phyloP scores from a whole-genome alignment of 2,888 invertebrate genomes.

The Ashinkailepas kermadecensis region DNA sequence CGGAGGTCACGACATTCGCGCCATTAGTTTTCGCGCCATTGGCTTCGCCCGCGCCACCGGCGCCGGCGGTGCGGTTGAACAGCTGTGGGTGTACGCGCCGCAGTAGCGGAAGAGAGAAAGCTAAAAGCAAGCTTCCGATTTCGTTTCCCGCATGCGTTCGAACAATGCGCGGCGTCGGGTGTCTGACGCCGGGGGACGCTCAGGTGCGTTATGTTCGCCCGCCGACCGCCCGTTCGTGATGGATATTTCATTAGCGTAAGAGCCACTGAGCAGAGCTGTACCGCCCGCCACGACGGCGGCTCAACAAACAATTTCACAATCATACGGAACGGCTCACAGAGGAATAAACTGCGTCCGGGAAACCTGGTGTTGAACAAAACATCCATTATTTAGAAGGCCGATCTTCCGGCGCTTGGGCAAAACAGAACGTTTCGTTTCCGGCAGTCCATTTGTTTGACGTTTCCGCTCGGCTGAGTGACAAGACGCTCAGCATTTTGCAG shows the following conservation, averaged over 20 bases:
- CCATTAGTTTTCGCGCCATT: too few relatives aligned
- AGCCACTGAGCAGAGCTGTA: neutral
- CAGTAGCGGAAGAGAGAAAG: too few relatives aligned
- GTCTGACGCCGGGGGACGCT: neutral
- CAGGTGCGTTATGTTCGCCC: too few relatives aligned
- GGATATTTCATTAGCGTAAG: conserved; percentile 1
- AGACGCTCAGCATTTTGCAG: too few relatives aligned
- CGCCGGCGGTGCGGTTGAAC: too few relatives aligned
- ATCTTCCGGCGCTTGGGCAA: neutral
- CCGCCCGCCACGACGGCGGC: neutral
- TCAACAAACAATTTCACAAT: conserved; percentile 5
- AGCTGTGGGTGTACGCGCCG: too few relatives aligned
- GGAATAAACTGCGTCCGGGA: neutral
- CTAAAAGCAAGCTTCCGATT: neutral
- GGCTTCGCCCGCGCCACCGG: too few relatives aligned
- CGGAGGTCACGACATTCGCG: too few relatives aligned
- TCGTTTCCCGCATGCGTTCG: neutral
- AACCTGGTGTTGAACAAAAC: neutral
- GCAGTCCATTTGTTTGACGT: neutral
- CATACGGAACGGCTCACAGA: neutral
- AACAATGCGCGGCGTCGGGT: neutral
- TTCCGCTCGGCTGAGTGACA: neutral
- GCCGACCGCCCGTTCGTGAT: neutral
- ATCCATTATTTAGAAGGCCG: neutral
- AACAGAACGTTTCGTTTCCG: neutral